Percentiles rank a stretch among this genome's conserved stretches.
These are phyloP conservation scores for Phyllotreta cruciferae DNA, from an alignment of 2,888 invertebrate genomes.

Conservation along the genomic window DNA sequence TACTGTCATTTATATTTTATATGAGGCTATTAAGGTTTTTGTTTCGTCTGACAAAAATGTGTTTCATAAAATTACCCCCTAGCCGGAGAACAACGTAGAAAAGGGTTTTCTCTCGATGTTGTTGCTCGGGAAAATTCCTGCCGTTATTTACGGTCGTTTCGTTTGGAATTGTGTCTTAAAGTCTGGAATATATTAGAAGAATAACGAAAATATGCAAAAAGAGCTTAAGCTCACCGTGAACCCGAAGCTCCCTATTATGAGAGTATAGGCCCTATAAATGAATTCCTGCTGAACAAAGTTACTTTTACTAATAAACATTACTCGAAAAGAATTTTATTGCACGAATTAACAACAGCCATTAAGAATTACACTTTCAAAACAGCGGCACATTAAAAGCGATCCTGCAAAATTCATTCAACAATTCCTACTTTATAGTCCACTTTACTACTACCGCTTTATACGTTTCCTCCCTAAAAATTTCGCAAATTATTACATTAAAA, in stretches of 20 bases:
- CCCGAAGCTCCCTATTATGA: background rate
- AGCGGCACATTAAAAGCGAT: no score
- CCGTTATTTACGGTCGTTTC: slow-evolving; percentile 26
- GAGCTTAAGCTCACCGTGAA: slow-evolving; percentile 8
- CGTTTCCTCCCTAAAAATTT: no score
- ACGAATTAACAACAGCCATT: background rate
- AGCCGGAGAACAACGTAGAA: slow-evolving; percentile 20
- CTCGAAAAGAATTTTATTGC: background rate
- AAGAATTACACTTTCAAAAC: no score
- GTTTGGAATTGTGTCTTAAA: slow-evolving; percentile 18
- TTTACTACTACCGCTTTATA: no score
- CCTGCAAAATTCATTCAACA: no score
- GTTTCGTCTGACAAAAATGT: slow-evolving; percentile 29
- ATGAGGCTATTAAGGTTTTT: slow-evolving; percentile 26
- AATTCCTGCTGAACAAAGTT: slow-evolving; percentile 11
- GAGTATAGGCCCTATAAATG: slow-evolving; percentile 12
- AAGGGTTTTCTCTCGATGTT: slow-evolving; percentile 20
- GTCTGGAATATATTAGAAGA: slow-evolving; percentile 17
- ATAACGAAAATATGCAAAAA: slow-evolving; percentile 17
- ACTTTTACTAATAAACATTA: slow-evolving; percentile 6
- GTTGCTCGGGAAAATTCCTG: slow-evolving; percentile 18
- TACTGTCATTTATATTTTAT: slow-evolving; percentile 33
- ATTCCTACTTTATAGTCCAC: no score
- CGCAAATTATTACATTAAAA: no score
- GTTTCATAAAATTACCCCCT: slow-evolving; percentile 27